Evolutionary conservation across 2,797 vertebrate genomes (phyloP).

Genomic region (Spheniscus humboldti): DNA sequence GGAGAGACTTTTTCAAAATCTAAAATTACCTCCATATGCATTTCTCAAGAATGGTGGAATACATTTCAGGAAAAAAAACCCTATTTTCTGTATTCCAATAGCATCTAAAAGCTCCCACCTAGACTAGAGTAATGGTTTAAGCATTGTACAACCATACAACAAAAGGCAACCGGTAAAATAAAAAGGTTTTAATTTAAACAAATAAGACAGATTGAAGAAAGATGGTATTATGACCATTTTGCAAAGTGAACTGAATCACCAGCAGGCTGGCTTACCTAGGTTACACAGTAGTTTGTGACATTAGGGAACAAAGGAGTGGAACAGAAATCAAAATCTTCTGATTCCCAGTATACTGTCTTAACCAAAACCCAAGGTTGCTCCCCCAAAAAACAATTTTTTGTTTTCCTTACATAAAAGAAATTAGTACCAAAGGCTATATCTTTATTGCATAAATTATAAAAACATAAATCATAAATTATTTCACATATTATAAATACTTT

Average conservation of each 20-base stretch:
- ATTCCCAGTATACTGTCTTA: background rate
- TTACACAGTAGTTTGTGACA: background rate
- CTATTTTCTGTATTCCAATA: background rate
- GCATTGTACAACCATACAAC: background rate
- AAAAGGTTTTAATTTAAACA: background rate
- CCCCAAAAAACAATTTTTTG: background rate
- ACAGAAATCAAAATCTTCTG: background rate
- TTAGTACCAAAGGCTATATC: background rate
- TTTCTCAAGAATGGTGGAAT: background rate
- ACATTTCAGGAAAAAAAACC: background rate
- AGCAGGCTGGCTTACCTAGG: background rate
- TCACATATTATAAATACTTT: background rate
- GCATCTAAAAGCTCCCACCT: fast-evolving
- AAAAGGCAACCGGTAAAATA: background rate
- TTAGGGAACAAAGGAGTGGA: background rate
- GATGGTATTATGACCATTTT: background rate
- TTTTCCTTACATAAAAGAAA: background rate
- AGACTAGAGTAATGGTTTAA: background rate
- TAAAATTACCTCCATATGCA: background rate
- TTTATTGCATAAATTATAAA: background rate
- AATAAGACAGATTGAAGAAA: background rate
- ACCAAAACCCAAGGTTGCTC: background rate
- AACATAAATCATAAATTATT: background rate
- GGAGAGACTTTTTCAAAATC: background rate
- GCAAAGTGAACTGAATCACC: background rate